Conservation (phyloP, 2,113 vertebrate species). For the Cettia cetti region DNA sequence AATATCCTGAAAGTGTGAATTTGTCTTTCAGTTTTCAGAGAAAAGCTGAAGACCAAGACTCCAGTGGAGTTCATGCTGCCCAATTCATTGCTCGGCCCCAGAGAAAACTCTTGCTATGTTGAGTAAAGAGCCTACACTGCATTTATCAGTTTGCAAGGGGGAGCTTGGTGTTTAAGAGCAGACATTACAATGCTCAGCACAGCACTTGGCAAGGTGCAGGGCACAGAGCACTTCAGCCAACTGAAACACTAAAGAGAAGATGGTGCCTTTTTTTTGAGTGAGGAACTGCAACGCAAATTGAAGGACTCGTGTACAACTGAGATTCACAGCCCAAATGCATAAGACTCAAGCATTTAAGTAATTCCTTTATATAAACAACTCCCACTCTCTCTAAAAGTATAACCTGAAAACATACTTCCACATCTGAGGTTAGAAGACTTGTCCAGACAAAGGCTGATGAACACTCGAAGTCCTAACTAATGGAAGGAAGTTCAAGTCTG, state of each 20-base stretch:
- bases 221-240: background rate
- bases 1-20: background rate
- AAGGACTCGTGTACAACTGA: background rate
- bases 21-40: background rate
- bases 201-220: background rate
- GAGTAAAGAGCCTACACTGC: background rate
- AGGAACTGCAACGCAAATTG: background rate
- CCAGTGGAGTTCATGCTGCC: background rate
- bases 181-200: background rate
- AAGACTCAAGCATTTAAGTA: background rate
- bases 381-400: background rate
- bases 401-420: background rate
- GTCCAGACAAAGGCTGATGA: background rate
- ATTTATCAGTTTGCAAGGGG: background rate
- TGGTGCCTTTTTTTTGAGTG: background rate
- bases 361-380: background rate
- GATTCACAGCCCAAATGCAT: background rate
- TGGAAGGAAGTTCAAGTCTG: fast-evolving
- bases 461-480: background rate
- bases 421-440: background rate
- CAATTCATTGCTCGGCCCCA: background rate
- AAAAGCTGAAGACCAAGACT: background rate
- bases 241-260: background rate
- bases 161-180: background rate
- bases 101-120: background rate